Conservation (phyloP, 2,797 vertebrate species). For the Rhincodon typus region DNA sequence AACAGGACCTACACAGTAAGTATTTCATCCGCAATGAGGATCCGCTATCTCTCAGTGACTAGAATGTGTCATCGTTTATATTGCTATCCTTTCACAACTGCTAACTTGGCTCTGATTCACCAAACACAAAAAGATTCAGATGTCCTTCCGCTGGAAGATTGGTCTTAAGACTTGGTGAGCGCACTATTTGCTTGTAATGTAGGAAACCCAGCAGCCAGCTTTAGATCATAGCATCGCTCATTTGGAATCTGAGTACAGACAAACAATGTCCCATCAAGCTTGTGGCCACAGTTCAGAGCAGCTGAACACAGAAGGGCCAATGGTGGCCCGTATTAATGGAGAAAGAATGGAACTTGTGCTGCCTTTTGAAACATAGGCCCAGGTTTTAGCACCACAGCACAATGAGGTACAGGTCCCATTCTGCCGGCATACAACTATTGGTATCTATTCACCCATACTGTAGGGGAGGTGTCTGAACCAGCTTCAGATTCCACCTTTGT, state of each 20-base stretch:
- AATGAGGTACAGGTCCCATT: no score
- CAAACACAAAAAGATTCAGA: neutral
- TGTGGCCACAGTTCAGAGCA: neutral
- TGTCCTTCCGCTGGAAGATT: neutral
- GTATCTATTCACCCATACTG: no score
- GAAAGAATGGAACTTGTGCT: neutral
- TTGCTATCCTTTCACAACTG: neutral
- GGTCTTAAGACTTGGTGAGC: neutral
- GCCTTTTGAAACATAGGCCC: neutral
- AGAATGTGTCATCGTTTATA: neutral
- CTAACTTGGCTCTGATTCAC: neutral
- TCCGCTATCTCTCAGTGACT: neutral
- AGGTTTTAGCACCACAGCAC: neutral
- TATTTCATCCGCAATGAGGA: neutral
- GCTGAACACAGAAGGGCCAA: neutral
- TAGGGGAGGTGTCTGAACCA: neutral
- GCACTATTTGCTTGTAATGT: neutral
- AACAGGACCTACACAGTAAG: neutral
- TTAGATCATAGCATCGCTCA: neutral
- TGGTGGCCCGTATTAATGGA: neutral
- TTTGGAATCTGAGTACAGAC: neutral
- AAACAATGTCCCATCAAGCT: neutral
- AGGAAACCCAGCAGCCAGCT: no score
- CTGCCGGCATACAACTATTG: neutral
- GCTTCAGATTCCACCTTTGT: neutral